Evolutionary conservation across 2,888 invertebrate genomes (phyloP), one percentile per base, ranked within the genome.

Genomic region (Acanthopleura granulata): DNA sequence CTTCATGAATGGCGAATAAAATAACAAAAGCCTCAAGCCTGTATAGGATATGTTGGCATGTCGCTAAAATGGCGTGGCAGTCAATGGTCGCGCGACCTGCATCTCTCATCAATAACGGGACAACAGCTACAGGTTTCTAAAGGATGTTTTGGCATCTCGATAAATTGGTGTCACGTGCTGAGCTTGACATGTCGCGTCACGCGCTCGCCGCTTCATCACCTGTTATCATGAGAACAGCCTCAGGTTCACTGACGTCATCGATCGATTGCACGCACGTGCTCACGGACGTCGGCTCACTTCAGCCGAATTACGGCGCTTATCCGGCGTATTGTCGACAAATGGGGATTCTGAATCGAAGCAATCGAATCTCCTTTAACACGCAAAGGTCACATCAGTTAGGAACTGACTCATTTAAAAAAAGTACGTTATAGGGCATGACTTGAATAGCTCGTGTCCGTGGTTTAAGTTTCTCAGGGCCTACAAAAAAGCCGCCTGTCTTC

Each of bases 81-180:
- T 40, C 9, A 40, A 40, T 9, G 40, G 40, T 40, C 40, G 40
- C 9, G 40, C 40, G 40, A 40, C 40, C 40, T 40, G 40, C 40
- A 40, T 40, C 40, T 9, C 9, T 9, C 40, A 40, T 40, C 40
- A 40, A 40, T 40, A 40, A 40, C 9, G 40, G 40, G 40, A 40
- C 40, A 40, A 40, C 40, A 40, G 40, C 40, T 9, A 40, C 40
- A 40, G 9, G 4, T 40, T 40, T 40, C 40, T 40, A 6, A 40
- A 40, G 4, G 40, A 9, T 40, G 40, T 40, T 40, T n/a, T 57
- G 57, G 57, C 57, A 57, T 57, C 57, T 57, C 22, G 57, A 22
- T 57, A 57, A 22, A 57, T n/a, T 57, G 57, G 57, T n/a, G 57
- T 57, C 57, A 57, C 57, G 57, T 12, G 57, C 57, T 57, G 57